These are phyloP conservation scores for Oreonectes daqikongensis DNA, from an alignment of 2,797 vertebrate genomes.

Conservation along the genomic window DNA sequence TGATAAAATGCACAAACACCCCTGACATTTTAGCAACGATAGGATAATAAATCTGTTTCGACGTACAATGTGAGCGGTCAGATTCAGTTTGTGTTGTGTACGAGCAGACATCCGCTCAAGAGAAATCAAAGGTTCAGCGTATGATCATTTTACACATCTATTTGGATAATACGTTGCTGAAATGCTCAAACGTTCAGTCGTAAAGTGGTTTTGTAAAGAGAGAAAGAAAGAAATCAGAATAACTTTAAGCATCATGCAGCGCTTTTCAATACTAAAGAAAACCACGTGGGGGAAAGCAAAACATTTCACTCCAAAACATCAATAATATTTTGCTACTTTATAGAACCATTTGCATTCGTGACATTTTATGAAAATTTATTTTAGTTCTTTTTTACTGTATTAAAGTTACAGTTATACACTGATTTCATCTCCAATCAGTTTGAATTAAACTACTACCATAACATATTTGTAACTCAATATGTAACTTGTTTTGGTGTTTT, in stretches of 20 bases:
- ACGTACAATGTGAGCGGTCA: not conserved
- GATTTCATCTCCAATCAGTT: not conserved
- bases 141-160: not conserved
- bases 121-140: slow-evolving; percentile 2
- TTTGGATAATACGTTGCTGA: not conserved
- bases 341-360: not conserved
- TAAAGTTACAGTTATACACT: not conserved
- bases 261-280: slow-evolving; percentile 24
- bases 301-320: not conserved
- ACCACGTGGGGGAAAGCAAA: not conserved
- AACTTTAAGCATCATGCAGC: slow-evolving; percentile 9
- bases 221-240: not conserved
- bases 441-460: not conserved
- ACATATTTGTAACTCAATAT: no score
- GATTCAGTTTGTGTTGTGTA: not conserved
- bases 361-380: not conserved
- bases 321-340: not conserved
- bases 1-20: slow-evolving; percentile 36
- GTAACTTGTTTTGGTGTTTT: not conserved
- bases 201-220: not conserved
- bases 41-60: slow-evolving; percentile 10
- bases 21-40: slow-evolving; percentile 34
- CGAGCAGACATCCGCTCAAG: not conserved
- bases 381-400: not conserved
- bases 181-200: slow-evolving; percentile 18